Base-by-base conservation (phyloP, 2,797 vertebrate genomes). In the Gymnoscopelus microlampas region DNA sequence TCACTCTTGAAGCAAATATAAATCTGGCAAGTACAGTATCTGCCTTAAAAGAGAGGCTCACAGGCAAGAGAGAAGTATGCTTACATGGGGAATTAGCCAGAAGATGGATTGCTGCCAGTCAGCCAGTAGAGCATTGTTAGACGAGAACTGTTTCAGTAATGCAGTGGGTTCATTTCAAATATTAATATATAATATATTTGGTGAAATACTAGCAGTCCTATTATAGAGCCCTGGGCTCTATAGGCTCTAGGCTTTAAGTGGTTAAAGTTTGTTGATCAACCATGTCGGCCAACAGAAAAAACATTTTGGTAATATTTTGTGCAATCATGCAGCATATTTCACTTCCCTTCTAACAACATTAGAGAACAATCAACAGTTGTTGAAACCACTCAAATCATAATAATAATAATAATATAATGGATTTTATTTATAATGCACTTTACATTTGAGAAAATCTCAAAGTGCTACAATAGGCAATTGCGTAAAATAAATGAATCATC, bases 271-370 rank as follows among this genome's bases (percentile, higher is more conserved):
- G 39, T 39, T 39, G 39, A 39, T 7, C 7, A 39, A 6, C 39
- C 39, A 39, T 39, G 39, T 39, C 39, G 8, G 48, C 63, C 35
- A 59, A 35, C 9, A 53, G 15, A 70, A 55, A 55, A 58, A 7
- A 3, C 26, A 29, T 29, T 29, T 39, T 39, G 6, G 6, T 39
- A 7, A 39, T 39, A 9, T 8, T 9, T 39, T 59, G 53, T 60
- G 55, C 56, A 47, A 23, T 14, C 19, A 13, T 26, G 11, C 55
- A 57, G 10, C 26, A 13, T 32, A 13, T 32, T 55, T 35, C 35
- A 48, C 15, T 60, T 70, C 59, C 9, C 23, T 19, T 51, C 49
- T n/a, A 51, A 51, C 11, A 51, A 51, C n/a, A 39, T 2, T 9
- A 39, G 1, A 39, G 39, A 39, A 39, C 39, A 39, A 44, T 8